Conservation (phyloP, 2,888 invertebrate species). For the Acrobasis suavella region DNA sequence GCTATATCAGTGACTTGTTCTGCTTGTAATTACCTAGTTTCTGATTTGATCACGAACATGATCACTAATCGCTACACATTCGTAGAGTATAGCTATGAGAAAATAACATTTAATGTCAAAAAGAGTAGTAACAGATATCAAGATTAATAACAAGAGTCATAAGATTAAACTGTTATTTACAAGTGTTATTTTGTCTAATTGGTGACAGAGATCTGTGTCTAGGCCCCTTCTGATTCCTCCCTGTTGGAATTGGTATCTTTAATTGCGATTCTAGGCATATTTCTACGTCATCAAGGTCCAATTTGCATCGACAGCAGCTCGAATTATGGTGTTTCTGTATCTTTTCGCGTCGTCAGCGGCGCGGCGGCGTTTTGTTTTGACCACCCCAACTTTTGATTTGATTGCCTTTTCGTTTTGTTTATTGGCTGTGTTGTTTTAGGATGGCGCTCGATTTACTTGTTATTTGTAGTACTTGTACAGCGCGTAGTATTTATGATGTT, state of each 20-base stretch:
- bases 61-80: too few relatives aligned
- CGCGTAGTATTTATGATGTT: neutral
- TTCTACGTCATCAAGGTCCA: slow-evolving; percentile 55
- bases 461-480: neutral
- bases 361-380: slow-evolving; percentile 31
- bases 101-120: too few relatives aligned
- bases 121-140: too few relatives aligned
- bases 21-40: too few relatives aligned
- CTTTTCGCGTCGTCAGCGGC: slow-evolving; percentile 32
- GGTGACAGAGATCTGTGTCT: slow-evolving; percentile 28
- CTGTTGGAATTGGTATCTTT: slow-evolving; percentile 49
- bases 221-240: slow-evolving; percentile 52
- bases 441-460: slow-evolving; percentile 6
- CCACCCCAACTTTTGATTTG: slow-evolving; percentile 35
- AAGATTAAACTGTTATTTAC: too few relatives aligned
- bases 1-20: too few relatives aligned
- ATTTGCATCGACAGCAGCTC: slow-evolving; percentile 48
- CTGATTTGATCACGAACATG: too few relatives aligned
- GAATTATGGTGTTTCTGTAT: slow-evolving; percentile 31
- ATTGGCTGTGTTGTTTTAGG: slow-evolving; percentile 26
- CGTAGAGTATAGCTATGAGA: too few relatives aligned
- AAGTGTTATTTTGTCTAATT: too few relatives aligned
- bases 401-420: slow-evolving; percentile 30
- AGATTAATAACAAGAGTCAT: too few relatives aligned
- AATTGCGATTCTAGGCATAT: slow-evolving; percentile 58